These are phyloP conservation scores for Ridgeia piscesae DNA, from an alignment of 1,140 invertebrate genomes.

Conservation along the genomic window DNA sequence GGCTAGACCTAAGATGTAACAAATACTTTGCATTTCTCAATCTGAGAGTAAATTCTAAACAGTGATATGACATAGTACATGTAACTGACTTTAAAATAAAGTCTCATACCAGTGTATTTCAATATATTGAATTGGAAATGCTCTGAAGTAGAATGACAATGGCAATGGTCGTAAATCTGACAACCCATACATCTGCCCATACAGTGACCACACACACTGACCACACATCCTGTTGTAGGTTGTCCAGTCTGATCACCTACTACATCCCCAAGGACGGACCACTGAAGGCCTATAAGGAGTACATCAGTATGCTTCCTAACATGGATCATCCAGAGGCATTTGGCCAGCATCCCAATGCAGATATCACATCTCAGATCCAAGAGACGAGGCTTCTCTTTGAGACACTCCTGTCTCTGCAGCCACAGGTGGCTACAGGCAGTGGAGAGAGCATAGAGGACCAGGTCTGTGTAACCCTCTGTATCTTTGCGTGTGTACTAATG, in stretches of 20 bases:
- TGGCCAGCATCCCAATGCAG: slow-evolving; percentile 61
- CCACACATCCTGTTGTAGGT: slow-evolving; percentile 25
- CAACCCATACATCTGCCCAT: no score
- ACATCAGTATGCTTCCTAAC: slow-evolving; percentile 72
- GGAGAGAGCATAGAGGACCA: slow-evolving; percentile 56
- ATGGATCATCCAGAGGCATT: slow-evolving; percentile 80
- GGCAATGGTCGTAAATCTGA: no score
- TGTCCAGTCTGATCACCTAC: slow-evolving; percentile 72
- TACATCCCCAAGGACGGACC: slow-evolving; percentile 81
- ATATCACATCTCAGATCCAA: slow-evolving; percentile 59
- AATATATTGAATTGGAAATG: no score
- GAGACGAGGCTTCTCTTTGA: slow-evolving; percentile 57
- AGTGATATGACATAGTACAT: no score
- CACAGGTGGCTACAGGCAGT: slow-evolving; percentile 43
- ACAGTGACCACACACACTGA: background rate
- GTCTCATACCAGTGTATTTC: no score
- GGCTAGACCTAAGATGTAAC: no score
- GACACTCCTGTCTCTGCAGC: slow-evolving; percentile 57
- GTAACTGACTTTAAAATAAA: no score
- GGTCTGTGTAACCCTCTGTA: no score
- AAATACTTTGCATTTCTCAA: no score
- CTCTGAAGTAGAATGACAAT: no score
- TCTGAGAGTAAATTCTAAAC: no score
- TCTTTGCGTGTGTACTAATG: no score
- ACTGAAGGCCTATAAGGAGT: slow-evolving; percentile 76